phyloP scores from a whole-genome alignment of 2,888 invertebrate genomes.

The Andrena fulva region DNA sequence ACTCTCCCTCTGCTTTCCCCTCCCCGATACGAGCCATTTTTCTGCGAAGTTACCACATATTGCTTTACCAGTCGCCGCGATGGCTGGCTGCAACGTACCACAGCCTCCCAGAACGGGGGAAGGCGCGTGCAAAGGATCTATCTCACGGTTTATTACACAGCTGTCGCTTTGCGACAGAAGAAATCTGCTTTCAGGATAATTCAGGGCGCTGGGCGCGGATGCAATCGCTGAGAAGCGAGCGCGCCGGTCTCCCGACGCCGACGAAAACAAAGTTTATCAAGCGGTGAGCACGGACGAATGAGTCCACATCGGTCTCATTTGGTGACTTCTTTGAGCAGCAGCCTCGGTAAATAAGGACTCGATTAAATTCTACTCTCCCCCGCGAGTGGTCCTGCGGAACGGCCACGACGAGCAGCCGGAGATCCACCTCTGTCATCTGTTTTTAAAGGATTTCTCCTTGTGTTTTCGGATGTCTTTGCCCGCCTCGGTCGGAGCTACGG shows the following conservation, averaged over 20 bases:
- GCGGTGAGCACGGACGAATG: constrained; percentile 54
- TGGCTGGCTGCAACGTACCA: neutral
- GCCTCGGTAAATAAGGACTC: constrained; percentile 67
- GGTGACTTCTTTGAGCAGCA: constrained; percentile 63
- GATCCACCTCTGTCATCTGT: constrained; percentile 18
- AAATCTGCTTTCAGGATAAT: constrained; percentile 29
- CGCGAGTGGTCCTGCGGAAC: constrained; percentile 50
- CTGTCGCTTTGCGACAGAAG: constrained; percentile 13
- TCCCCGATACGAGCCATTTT: neutral
- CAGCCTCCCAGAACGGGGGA: neutral
- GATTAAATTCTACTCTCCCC: constrained; percentile 70
- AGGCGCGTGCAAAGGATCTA: neutral
- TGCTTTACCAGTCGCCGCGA: constrained; percentile 4
- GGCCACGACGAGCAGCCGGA: constrained; percentile 40
- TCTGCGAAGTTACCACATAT: constrained; percentile 8
- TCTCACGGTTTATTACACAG: constrained; percentile 12
- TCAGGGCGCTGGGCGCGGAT: neutral
- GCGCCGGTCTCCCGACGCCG: constrained; percentile 19
- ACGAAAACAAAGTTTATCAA: constrained; percentile 64
- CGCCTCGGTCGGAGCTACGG: no score
- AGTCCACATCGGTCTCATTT: constrained; percentile 59
- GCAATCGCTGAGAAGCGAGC: neutral
- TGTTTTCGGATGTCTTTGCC: neutral
- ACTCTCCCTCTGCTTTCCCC: neutral
- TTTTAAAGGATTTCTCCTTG: constrained; percentile 24